Conservation (phyloP, 1,140 invertebrate species). For the Matsumurasca onukii region DNA sequence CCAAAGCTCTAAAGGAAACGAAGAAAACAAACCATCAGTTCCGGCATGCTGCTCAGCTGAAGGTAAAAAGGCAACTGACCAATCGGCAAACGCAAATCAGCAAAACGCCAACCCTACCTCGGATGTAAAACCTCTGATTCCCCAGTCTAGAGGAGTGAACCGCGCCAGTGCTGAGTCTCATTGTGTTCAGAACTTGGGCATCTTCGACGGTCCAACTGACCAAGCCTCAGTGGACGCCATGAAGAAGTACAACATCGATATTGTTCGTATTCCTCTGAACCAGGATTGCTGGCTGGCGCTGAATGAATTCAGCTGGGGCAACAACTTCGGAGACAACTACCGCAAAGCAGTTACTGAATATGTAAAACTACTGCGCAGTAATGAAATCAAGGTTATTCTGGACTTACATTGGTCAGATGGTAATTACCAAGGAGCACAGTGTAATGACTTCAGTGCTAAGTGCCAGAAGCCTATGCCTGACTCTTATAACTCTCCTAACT, state of each 20-base stretch:
- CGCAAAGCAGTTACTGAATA: background rate
- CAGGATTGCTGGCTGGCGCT: background rate
- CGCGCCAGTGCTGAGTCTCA: background rate
- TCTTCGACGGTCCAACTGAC: background rate
- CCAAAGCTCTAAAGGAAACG: no score
- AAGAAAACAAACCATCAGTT: no score
- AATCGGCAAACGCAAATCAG: no score
- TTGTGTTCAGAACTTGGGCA: background rate
- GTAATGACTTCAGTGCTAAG: background rate
- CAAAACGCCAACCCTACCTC: no score
- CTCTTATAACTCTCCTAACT: background rate
- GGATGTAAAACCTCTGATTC: no score
- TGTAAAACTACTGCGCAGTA: background rate
- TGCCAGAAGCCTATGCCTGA: constrained; percentile 11
- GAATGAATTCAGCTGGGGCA: no score
- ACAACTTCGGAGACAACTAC: background rate
- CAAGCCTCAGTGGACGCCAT: background rate
- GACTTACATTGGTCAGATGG: background rate
- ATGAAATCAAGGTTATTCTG: constrained; percentile 3
- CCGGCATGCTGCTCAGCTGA: no score
- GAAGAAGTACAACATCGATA: background rate
- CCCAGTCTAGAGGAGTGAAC: background rate
- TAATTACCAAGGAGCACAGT: background rate
- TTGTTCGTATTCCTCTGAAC: background rate
- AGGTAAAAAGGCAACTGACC: no score